Evolutionary conservation across 2,888 invertebrate species (phyloP).

Genomic region (Drosophila trichaetosa): DNA sequence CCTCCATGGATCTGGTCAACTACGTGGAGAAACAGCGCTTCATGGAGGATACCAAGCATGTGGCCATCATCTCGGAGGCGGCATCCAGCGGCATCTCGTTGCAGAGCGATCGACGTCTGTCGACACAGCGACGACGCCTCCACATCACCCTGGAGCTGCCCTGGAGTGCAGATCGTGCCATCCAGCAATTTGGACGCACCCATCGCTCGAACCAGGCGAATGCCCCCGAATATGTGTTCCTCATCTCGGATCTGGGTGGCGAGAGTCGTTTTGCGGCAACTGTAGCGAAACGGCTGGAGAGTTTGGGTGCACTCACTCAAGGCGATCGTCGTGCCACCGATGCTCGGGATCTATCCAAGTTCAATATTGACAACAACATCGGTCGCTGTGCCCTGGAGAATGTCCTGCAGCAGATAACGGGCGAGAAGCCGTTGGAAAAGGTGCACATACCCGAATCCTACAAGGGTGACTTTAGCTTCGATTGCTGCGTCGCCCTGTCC

Average conservation of each 20-base stretch:
- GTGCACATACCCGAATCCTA: slow-evolving; percentile 93
- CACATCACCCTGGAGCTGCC: slow-evolving; percentile 99
- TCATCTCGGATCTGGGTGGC: slow-evolving; percentile 99
- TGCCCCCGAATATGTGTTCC: slow-evolving; percentile 99
- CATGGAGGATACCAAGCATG: slow-evolving; percentile 98
- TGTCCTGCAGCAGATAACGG: slow-evolving; percentile 97
- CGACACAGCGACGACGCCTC: slow-evolving; percentile 96
- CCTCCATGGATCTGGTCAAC: slow-evolving; percentile 97
- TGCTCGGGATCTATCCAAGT: slow-evolving; percentile 97
- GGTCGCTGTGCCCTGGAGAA: slow-evolving; percentile 96
- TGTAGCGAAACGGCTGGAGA: slow-evolving; percentile 97
- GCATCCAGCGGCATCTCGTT: slow-evolving; percentile 99
- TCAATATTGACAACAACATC: slow-evolving; percentile 99
- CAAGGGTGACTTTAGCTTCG: slow-evolving; percentile 90
- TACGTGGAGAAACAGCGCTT: slow-evolving; percentile 95
- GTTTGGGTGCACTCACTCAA: slow-evolving; percentile 96
- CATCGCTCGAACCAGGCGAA: slow-evolving; percentile 99
- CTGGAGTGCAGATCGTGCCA: slow-evolving; percentile 99
- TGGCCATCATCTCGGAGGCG: slow-evolving; percentile 99
- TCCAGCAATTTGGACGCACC: slow-evolving; percentile 99
- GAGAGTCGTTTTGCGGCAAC: slow-evolving; percentile 98
- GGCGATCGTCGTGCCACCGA: slow-evolving; percentile 98
- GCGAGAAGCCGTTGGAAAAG: slow-evolving; percentile 92
- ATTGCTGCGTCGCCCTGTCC: slow-evolving; percentile 46
- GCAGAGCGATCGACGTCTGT: slow-evolving; percentile 96